Evolutionary conservation across 2,888 invertebrate genomes (phyloP).

Genomic region (Drosophila melanosoma): DNA sequence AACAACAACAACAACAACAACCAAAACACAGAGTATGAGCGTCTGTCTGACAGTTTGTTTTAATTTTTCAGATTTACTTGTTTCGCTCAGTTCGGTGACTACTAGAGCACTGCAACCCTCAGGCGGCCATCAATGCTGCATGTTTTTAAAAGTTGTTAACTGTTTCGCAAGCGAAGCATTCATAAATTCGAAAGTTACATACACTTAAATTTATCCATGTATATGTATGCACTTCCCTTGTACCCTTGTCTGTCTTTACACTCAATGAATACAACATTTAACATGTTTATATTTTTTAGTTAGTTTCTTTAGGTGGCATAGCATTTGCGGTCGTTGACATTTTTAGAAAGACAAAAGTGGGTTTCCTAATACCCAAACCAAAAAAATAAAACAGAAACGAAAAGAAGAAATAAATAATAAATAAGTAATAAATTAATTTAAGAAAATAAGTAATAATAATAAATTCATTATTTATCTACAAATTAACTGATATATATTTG

Average conservation of each 20-base stretch:
- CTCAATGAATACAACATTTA: conserved; percentile 32
- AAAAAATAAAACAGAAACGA: not conserved
- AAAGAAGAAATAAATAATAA: not conserved
- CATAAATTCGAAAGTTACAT: conserved; percentile 50
- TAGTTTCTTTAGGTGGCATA: not conserved
- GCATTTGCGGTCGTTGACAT: conserved; percentile 18
- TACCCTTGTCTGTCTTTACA: not conserved
- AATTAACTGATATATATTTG: not conserved
- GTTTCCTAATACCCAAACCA: too few relatives aligned
- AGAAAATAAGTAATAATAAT: not conserved
- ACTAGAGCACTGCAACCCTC: conserved; percentile 33
- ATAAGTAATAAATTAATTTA: not conserved
- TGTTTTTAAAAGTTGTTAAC: conserved; percentile 57
- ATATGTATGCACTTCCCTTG: not conserved
- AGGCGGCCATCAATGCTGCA: conserved; percentile 55
- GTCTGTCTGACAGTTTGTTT: conserved; percentile 70
- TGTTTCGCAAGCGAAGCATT: conserved; percentile 48
- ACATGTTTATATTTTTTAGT: conserved; percentile 11
- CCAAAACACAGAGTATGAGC: conserved; percentile 8
- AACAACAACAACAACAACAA: not conserved
- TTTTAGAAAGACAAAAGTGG: not conserved
- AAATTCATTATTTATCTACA: not conserved
- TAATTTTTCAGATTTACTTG: conserved; percentile 75
- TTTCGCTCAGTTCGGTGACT: conserved; percentile 46
- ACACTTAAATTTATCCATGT: not conserved